These are phyloP conservation scores for Eumerus sabulonum DNA, from an alignment of 2,888 invertebrate genomes.

Conservation along the genomic window DNA sequence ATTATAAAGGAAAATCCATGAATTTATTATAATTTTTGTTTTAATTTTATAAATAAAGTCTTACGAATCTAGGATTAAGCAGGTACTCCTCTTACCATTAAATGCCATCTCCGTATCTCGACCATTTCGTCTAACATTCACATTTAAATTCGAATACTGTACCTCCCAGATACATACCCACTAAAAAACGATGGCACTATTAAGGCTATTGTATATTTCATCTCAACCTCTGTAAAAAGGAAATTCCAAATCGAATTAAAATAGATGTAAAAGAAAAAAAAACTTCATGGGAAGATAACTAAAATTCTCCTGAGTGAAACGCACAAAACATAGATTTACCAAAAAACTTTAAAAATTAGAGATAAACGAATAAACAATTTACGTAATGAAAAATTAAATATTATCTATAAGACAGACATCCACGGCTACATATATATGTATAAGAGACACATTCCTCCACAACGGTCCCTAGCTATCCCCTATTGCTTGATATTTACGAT, in stretches of 20 bases:
- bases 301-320: slow-evolving; percentile 32
- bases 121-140: not conserved
- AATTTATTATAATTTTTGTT: too few species aligned
- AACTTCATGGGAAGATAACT: slow-evolving; percentile 5
- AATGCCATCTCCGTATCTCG: not conserved
- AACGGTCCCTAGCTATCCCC: too few species aligned
- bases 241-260: not conserved
- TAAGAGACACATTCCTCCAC: too few species aligned
- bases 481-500: too few species aligned
- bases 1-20: too few species aligned
- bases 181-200: not conserved
- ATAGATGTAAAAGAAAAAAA: not conserved
- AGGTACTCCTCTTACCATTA: too few species aligned
- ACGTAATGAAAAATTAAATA: not conserved
- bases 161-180: too few species aligned
- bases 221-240: slow-evolving; percentile 15
- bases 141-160: too few species aligned
- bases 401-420: not conserved
- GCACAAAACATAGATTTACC: slow-evolving; percentile 50
- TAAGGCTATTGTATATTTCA: not conserved
- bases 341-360: slow-evolving; percentile 22
- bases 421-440: too few species aligned
- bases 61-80: too few species aligned
- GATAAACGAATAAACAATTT: not conserved
- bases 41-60: too few species aligned